Conservation (phyloP, 2,797 vertebrate species). For the Strix occidentalis region DNA sequence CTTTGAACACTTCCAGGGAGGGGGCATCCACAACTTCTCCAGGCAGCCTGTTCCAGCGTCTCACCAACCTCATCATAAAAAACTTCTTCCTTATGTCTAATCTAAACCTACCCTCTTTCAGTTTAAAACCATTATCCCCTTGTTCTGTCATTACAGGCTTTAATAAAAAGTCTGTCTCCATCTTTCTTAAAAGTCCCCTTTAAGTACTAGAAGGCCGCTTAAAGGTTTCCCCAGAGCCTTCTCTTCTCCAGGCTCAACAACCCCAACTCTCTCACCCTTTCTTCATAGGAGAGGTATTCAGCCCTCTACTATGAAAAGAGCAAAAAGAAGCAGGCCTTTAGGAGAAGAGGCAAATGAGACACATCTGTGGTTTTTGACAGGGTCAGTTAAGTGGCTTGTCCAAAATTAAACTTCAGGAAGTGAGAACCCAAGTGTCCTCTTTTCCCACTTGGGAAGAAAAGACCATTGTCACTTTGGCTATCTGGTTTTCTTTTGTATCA, state of each 20-base stretch:
- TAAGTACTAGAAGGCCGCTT: fast-evolving
- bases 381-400: background rate
- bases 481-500: background rate
- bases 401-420: background rate
- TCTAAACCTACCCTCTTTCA: background rate
- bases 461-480: background rate
- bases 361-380: background rate
- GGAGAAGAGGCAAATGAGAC: background rate
- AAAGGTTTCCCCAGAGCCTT: fast-evolving
- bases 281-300: background rate
- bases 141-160: background rate
- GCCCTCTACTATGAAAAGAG: background rate
- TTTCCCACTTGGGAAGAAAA: background rate
- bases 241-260: background rate
- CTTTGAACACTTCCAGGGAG: background rate
- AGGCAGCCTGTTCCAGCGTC: background rate
- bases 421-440: background rate
- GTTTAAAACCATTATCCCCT: background rate
- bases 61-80: background rate
- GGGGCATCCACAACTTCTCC: background rate
- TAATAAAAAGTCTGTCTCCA: background rate
- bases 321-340: background rate
- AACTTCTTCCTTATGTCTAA: background rate
- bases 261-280: background rate
- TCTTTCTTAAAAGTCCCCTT: background rate